Percentiles rank a stretch among this genome's conserved stretches.
Conservation (phyloP, 2,113 vertebrate species). For the Aramus guarauna region DNA sequence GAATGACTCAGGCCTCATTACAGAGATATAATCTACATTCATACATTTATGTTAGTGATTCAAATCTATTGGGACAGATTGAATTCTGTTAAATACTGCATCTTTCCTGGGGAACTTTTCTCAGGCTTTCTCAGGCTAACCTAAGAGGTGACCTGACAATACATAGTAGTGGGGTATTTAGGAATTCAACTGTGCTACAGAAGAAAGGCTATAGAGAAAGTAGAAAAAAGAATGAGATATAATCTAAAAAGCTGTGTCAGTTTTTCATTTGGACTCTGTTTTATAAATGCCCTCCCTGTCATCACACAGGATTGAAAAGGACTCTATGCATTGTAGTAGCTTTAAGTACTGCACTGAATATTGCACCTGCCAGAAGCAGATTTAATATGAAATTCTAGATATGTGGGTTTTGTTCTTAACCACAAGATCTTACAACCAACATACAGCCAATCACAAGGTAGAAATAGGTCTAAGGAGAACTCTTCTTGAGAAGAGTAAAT, state of each 20-base stretch:
- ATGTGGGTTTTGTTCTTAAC: not conserved
- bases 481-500: not conserved
- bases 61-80: constrained; percentile 93
- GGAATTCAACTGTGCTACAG: constrained; percentile 78
- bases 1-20: constrained; percentile 93
- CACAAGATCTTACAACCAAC: not conserved
- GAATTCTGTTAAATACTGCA: constrained; percentile 93
- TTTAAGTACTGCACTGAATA: constrained; percentile 42
- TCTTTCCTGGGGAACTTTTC: constrained; percentile 88
- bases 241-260: constrained; percentile 86
- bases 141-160: constrained; percentile 84
- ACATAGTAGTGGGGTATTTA: constrained; percentile 82
- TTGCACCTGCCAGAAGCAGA: constrained; percentile 58
- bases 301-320: constrained; percentile 60
- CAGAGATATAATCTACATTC: constrained; percentile 95
- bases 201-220: constrained; percentile 80
- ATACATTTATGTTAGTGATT: constrained; percentile 96
- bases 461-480: not conserved
- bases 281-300: constrained; percentile 77
- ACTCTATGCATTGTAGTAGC: not conserved
- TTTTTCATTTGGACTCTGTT: constrained; percentile 78
- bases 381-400: constrained; percentile 5
- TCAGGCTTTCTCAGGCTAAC: constrained; percentile 88
- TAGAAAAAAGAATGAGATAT: constrained; percentile 78
- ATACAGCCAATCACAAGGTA: not conserved